Evolutionary conservation across 2,888 invertebrate genomes (phyloP).

Genomic region (Seira musarum): DNA sequence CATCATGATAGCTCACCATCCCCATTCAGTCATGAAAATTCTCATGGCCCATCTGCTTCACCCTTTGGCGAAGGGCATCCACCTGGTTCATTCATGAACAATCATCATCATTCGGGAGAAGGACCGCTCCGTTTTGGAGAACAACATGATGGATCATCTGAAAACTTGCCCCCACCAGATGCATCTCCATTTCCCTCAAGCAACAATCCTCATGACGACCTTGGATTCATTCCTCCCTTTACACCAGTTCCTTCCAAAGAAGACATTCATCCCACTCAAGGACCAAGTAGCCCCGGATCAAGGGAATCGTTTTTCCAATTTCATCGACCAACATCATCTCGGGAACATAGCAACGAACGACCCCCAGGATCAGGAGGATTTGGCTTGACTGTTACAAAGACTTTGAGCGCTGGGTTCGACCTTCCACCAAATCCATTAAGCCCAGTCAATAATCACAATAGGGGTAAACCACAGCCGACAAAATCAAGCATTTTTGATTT

Average conservation of each 20-base stretch:
- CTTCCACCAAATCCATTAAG: background rate
- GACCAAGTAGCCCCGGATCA: constrained; percentile 9
- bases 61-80: too few species aligned
- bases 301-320: constrained; percentile 37
- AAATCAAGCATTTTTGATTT: constrained; percentile 29
- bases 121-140: too few species aligned
- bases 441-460: background rate
- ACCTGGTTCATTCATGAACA: too few species aligned
- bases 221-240: constrained; percentile 34
- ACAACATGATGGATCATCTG: too few species aligned
- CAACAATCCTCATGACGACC: constrained; percentile 21
- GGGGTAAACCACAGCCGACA: background rate
- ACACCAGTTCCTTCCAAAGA: constrained; percentile 33
- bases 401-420: constrained; percentile 20
- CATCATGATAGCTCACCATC: too few species aligned
- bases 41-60: too few species aligned
- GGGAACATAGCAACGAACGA: background rate
- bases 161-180: constrained; percentile 7
- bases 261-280: constrained; percentile 14
- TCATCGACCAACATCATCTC: background rate
- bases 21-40: too few species aligned
- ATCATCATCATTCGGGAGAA: too few species aligned
- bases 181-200: constrained; percentile 34
- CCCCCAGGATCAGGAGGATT: background rate
- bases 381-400: constrained; percentile 23